phyloP scores from a whole-genome alignment of 2,888 invertebrate species.

The Stictocephala bisonia region DNA sequence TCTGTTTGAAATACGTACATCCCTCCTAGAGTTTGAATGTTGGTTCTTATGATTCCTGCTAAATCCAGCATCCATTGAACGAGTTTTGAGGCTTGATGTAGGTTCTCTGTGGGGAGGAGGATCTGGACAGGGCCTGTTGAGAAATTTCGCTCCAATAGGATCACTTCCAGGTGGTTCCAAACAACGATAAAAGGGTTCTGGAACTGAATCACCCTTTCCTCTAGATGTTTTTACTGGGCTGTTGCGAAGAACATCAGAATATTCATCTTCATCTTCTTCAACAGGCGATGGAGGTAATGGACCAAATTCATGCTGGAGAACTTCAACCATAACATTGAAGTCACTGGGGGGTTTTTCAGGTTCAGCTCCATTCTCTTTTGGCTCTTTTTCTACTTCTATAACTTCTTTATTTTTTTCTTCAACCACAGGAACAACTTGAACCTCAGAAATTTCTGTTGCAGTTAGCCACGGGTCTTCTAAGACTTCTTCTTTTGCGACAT shows the following conservation, averaged over 20 bases:
- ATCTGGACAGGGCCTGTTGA: constrained; percentile 68
- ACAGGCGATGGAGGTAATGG: constrained; percentile 87
- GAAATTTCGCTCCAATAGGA: constrained; percentile 56
- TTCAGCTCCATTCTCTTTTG: constrained; percentile 48
- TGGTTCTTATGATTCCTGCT: constrained; percentile 65
- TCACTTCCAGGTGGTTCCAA: constrained; percentile 58
- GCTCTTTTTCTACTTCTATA: constrained; percentile 48
- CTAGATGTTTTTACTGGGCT: constrained; percentile 63
- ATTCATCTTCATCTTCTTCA: constrained; percentile 81
- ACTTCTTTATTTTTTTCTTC: constrained; percentile 45
- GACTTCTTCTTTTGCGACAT: constrained; percentile 43
- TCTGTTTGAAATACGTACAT: constrained; percentile 63
- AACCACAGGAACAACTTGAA: constrained; percentile 54
- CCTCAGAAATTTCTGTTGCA: constrained; percentile 57
- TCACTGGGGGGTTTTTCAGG: constrained; percentile 60
- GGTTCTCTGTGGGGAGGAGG: constrained; percentile 64
- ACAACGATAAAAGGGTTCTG: constrained; percentile 59
- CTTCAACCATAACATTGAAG: constrained; percentile 70
- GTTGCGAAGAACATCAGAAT: constrained; percentile 73
- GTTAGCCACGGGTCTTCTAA: constrained; percentile 57
- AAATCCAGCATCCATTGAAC: constrained; percentile 87
- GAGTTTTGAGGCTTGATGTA: constrained; percentile 79
- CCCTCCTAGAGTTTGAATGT: constrained; percentile 64
- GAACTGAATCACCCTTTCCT: constrained; percentile 56
- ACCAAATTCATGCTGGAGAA: constrained; percentile 76